Evolutionary conservation across 2,888 invertebrate species (phyloP), one percentile per base, ranked within the genome.

Genomic region (Pheosia tremula): DNA sequence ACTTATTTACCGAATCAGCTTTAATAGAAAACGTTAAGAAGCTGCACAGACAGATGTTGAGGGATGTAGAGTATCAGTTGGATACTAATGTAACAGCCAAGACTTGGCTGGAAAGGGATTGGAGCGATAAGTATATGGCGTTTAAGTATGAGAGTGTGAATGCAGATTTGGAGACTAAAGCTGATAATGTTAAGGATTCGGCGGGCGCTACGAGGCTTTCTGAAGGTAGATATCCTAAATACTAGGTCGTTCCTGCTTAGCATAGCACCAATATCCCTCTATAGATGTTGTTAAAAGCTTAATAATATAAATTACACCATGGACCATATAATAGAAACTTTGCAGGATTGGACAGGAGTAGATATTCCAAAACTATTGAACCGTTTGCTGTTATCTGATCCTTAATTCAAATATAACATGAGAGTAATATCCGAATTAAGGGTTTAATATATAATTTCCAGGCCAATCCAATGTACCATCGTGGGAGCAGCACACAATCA

Each of bases 41-140:
- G 59, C 80, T 95, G 0, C 94, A 97, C 55, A 87, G 91, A n/a
- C 95, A 95, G 68, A 95, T 95, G 53, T 82, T 96, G 8, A 94
- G 94, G 66, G 96, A 96, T 68, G 95, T 97, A 1, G 95, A 96
- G 61, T 90, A 94, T 58, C 97, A 97, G 81, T 88, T 97, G 74
- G 83, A 94, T 37, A 95, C 96, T 81, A 96, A 97, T 77, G 95
- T 96, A 58, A 96, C 96, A 0, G 96, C 96, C 0, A 98, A 98
- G 80, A 95, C 95, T 68, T 95, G 96, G 38, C 84, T 98, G 65
- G 98, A 98, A 89, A 95, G 95, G 68, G 98, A 98, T 83, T 98
- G 98, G 98, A 97, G 98, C 74, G 97, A 98, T 82, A 98, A 98
- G 89, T 95, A 94, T 70, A 95, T 97, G 70, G 95, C 97, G 1